Base-by-base conservation (phyloP, 2,113 vertebrate species). In the Tamias sibiricus region DNA sequence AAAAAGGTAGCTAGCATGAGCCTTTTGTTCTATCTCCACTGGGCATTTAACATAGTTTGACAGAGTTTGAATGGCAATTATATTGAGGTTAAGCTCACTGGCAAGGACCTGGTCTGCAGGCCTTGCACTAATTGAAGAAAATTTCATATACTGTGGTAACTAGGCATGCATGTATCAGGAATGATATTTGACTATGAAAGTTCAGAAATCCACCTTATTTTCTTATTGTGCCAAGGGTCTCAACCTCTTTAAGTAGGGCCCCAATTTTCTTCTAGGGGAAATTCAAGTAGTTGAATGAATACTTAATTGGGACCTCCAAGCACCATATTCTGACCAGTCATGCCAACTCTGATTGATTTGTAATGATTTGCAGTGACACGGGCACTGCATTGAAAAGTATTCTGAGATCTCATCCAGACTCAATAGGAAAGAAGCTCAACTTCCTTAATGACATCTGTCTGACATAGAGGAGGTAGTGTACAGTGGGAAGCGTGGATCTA, bases 191-290 rank as follows among this genome's bases (percentile, higher is more conserved):
- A 40, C 72, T n/a, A 13, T 16, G 14, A 79, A 62, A 44, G 68
- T 66, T 92, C 74, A 90, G 35, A 94, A 95, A 37, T 81, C 35
- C 77, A 87, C 32, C 37, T 75, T 49, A 44, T 76, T 85, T 94
- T 86, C 52, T 82, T 92, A 64, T 10, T 90, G 88, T 57, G 16
- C 47, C 62, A 10, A 74, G n/a, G 32, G 16, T 32, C 84, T 87
- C 22, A 57, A 37, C 20, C 30, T 90, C 59, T 83, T 80, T 85
- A 72, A 52, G 40, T 35, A 83, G 35, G 40, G 30, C 35, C 20
- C 52, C 13, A 47, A 26, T 84, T 72, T 94, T 68, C 19, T 40
- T 90, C 76, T 14, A 22, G 22, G 13, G 68, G 32, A 87, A 95
- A 90, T 42, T 64, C 66, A 94, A 94, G 12, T 57, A 87, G 75